Base-by-base conservation (phyloP, 2,113 vertebrate genomes). In the Strix aluco region DNA sequence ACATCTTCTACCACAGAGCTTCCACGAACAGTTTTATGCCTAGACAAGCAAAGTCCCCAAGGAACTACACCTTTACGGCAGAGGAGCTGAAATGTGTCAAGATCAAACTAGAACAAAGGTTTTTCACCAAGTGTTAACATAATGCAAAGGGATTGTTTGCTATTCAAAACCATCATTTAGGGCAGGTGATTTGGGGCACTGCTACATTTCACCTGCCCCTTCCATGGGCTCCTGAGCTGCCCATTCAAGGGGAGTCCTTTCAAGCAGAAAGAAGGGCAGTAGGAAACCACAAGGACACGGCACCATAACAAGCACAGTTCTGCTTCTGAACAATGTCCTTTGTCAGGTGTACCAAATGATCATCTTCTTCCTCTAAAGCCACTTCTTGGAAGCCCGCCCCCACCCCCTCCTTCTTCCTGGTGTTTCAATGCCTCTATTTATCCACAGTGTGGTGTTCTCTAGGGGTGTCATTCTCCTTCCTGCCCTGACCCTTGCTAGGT, bases 391-490 rank as follows among this genome's bases (percentile, higher is more conserved):
- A 84, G 30, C 55, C n/a, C 7, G 3, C 15, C 66, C 38, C 58
- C 6, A 2, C 40, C 38, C 38, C 8, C 11, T 74, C 57, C 66
- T 81, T 79, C 91, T 81, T 92, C 59, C 81, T 91, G 84, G 63
- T 66, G 25, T 77, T 90, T 95, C 84, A 96, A 91, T 93, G 63
- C 58, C 78, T 90, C 66, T 34, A 61, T 95, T 95, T 85, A 82
- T 94, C 9, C 67, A 63, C 29, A 42, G 29, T 25, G 13, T 52
- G 38, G 77, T 1, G 7, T 66, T 75, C 47, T 49, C 70, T 66
- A 38, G 7, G 18, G 70, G 18, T 3, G 21, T 73, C 25, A 38
- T 87, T 86, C 44, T 87, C 63, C 47, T 79, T 75, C n/a, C 69
- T 78, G 61, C 44, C 57, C 36, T 72, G 47, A 63, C 58, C 61